Percentiles rank a stretch among this genome's conserved stretches.
Conservation (phyloP, 1,140 invertebrate genomes). For the Halictus rubicundus region DNA sequence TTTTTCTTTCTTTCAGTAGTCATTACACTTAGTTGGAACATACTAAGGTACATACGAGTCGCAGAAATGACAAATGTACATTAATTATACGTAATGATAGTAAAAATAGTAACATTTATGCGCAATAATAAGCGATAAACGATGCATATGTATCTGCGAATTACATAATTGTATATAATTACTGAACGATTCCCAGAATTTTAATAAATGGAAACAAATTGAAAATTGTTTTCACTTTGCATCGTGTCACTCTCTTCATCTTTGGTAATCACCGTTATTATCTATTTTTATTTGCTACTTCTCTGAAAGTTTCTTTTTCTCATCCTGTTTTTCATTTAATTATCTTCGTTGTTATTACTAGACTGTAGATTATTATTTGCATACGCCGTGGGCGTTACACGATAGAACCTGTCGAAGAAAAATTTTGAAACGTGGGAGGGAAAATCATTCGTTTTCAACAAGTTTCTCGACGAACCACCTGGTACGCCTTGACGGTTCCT, state of each 20-base stretch:
- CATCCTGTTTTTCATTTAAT: too few relatives aligned
- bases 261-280: not conserved
- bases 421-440: not conserved
- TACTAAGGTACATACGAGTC: not conserved
- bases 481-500: constrained; percentile 23
- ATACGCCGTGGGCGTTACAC: too few relatives aligned
- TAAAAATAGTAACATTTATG: not conserved
- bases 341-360: too few relatives aligned
- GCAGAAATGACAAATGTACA: not conserved
- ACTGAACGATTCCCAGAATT: not conserved
- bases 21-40: not conserved
- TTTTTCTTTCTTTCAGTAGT: not conserved
- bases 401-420: too few relatives aligned
- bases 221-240: not conserved
- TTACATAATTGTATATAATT: not conserved
- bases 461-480: not conserved
- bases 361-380: too few relatives aligned
- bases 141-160: not conserved
- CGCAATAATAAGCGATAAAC: not conserved
- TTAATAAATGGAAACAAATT: not conserved
- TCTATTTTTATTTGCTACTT: not conserved
- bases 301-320: not conserved
- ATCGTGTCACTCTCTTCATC: not conserved
- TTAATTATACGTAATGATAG: not conserved
- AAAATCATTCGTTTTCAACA: not conserved